Evolutionary conservation across 2,113 vertebrate genomes (phyloP).

Genomic region (Phalacrocorax aristotelis): DNA sequence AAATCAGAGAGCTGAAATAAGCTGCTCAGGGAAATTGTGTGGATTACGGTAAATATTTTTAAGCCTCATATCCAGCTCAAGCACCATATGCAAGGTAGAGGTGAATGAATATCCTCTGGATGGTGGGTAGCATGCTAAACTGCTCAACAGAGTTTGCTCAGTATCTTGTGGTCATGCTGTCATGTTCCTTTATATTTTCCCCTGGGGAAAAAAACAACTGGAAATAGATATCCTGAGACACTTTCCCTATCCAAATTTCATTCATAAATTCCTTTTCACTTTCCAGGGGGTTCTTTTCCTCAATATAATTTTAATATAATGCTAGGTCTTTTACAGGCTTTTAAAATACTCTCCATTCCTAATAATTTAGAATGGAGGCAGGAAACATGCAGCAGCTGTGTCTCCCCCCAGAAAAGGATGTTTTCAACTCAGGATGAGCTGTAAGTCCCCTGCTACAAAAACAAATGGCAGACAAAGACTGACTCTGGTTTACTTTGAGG

Average conservation of each 20-base stretch:
- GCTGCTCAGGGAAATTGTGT: constrained; percentile 30
- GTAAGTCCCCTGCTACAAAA: background rate
- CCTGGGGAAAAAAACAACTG: background rate
- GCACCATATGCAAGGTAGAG: background rate
- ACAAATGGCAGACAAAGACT: background rate
- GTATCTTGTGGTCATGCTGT: background rate
- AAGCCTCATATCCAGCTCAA: constrained; percentile 10
- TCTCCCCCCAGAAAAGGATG: background rate
- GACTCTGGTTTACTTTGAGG: background rate
- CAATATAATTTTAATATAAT: background rate
- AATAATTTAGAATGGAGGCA: background rate
- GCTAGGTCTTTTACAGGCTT: background rate
- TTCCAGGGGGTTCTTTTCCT: background rate
- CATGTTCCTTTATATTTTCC: background rate
- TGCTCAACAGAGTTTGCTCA: background rate
- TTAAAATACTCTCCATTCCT: background rate
- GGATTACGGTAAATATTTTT: constrained; percentile 41
- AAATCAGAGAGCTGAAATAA: constrained; percentile 61
- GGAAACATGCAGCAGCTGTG: background rate
- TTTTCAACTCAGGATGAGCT: background rate
- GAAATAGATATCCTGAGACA: background rate
- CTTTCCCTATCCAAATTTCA: background rate
- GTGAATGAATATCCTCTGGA: background rate
- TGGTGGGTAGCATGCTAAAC: background rate
- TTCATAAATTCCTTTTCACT: background rate